Conservation (phyloP, 2,797 vertebrate species). For the Phrynocephalus vlangalii region DNA sequence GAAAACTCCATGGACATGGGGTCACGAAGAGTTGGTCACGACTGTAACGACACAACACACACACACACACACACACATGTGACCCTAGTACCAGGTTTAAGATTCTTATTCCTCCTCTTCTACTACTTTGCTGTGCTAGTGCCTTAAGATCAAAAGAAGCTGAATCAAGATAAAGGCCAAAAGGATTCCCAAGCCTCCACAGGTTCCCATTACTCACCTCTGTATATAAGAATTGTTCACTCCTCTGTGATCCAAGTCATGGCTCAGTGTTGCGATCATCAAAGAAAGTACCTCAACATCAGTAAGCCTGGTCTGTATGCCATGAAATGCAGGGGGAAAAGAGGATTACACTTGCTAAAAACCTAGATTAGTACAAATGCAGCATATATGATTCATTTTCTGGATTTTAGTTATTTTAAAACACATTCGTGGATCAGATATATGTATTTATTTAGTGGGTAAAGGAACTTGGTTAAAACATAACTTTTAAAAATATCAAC, state of each 20-base stretch:
- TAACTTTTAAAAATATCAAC: neutral
- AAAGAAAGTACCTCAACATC: constrained; percentile 91
- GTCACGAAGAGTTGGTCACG: too few relatives aligned
- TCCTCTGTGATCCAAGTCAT: constrained; percentile 97
- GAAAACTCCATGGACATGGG: too few relatives aligned
- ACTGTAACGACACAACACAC: too few relatives aligned
- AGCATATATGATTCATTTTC: neutral
- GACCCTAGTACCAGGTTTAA: neutral
- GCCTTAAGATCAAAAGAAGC: neutral
- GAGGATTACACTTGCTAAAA: constrained; percentile 13
- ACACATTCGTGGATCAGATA: neutral
- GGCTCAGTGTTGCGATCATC: constrained; percentile 94
- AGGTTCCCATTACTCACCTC: constrained; percentile 79
- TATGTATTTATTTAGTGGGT: neutral
- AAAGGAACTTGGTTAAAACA: neutral
- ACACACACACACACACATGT: too few relatives aligned
- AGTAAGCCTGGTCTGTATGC: constrained; percentile 83
- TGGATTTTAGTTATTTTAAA: neutral
- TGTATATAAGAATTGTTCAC: constrained; percentile 99
- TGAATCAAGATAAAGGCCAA: neutral
- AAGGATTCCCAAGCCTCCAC: neutral
- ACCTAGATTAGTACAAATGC: constrained; percentile 25
- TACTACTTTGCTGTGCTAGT: neutral
- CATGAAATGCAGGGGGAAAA: constrained; percentile 12
- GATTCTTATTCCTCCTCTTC: neutral